A percentile compares a stretch with the other conserved stretches of the same genome.
Evolutionary conservation across 2,888 invertebrate genomes (phyloP).

Genomic region (Lamproptera curius): DNA sequence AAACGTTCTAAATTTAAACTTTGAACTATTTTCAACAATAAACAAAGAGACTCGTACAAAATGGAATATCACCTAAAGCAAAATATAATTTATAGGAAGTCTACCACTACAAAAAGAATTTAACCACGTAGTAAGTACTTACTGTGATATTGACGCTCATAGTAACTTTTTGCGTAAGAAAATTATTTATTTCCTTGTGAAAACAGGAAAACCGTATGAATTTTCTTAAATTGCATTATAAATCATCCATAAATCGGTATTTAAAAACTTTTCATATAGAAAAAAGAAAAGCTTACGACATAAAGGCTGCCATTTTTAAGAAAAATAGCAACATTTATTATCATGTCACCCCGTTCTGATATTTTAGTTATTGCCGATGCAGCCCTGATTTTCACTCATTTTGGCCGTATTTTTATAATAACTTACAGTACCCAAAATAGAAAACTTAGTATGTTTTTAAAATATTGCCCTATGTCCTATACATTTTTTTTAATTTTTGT

Average conservation of each 20-base stretch:
- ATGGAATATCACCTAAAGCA: conserved; percentile 23
- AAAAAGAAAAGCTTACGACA: conserved; percentile 76
- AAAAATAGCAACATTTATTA: conserved; percentile 59
- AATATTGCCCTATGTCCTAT: too few relatives aligned
- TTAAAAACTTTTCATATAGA: conserved; percentile 58
- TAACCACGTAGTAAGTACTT: conserved; percentile 70
- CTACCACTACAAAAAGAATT: conserved; percentile 49
- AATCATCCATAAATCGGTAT: conserved; percentile 49
- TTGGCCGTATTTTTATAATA: too few relatives aligned
- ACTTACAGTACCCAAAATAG: too few relatives aligned
- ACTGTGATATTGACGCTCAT: conserved; percentile 59
- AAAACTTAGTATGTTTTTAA: too few relatives aligned
- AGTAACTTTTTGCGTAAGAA: conserved; percentile 45
- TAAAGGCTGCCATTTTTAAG: conserved; percentile 72
- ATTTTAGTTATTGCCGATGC: neutral
- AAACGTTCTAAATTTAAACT: conserved; percentile 10
- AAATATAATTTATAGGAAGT: conserved; percentile 31
- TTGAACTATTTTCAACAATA: conserved; percentile 17
- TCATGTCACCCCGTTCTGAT: conserved; percentile 36
- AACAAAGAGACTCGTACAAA: conserved; percentile 24
- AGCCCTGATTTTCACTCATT: neutral
- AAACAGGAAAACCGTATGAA: conserved; percentile 43
- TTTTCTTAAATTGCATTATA: conserved; percentile 53
- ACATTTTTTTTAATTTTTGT: too few relatives aligned
- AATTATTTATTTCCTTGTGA: conserved; percentile 42